Percentiles rank a stretch among this genome's conserved stretches.
These are phyloP conservation scores for Chloroclysta siterata DNA, from an alignment of 2,888 invertebrate species.

Conservation along the genomic window DNA sequence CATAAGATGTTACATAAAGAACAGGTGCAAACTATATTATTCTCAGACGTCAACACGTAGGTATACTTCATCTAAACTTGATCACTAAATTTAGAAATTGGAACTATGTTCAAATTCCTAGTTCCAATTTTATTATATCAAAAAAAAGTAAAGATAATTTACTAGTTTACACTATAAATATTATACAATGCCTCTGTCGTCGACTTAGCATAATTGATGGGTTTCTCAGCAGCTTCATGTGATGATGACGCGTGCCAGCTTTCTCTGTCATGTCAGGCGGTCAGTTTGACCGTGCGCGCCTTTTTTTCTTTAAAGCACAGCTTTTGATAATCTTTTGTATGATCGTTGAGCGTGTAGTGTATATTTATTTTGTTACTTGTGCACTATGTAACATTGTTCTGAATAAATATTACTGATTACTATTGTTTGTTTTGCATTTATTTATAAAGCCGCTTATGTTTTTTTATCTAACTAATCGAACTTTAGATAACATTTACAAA, in stretches of 20 bases:
- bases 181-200: slow-evolving; percentile 3
- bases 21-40: too few relatives aligned
- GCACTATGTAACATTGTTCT: too few relatives aligned
- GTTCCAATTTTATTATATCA: too few relatives aligned
- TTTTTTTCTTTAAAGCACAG: slow-evolving; percentile 41
- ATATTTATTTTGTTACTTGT: too few relatives aligned
- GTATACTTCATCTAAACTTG: too few relatives aligned
- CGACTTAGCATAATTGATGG: slow-evolving; percentile 46
- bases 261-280: slow-evolving; percentile 49
- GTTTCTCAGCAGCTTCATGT: slow-evolving; percentile 50
- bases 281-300: slow-evolving; percentile 40
- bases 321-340: slow-evolving; percentile 35
- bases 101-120: too few relatives aligned
- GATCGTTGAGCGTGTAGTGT: neutral
- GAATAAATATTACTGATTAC: too few relatives aligned
- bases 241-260: slow-evolving; percentile 50
- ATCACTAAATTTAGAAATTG: too few relatives aligned
- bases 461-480: too few relatives aligned
- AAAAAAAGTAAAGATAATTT: neutral
- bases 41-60: too few relatives aligned
- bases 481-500: too few relatives aligned
- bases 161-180: neutral
- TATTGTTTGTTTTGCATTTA: slow-evolving; percentile 13
- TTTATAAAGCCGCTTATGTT: neutral
- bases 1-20: too few relatives aligned